phyloP scores from a whole-genome alignment of 2,888 invertebrate species.

The Poecilus cupreus region DNA sequence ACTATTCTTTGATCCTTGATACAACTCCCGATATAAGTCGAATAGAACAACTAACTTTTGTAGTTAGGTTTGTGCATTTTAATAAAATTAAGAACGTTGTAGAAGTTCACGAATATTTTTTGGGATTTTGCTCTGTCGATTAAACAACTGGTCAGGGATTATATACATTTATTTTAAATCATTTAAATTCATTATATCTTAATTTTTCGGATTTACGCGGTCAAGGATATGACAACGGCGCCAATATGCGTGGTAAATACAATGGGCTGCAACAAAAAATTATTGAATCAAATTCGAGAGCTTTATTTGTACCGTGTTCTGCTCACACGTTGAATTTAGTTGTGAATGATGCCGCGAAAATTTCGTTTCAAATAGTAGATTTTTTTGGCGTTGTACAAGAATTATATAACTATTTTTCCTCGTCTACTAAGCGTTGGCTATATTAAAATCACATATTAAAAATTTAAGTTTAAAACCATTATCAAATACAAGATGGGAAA shows the following conservation, averaged over 20 bases:
- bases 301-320: constrained; percentile 59
- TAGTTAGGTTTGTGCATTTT: neutral
- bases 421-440: constrained; percentile 49
- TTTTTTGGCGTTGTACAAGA: constrained; percentile 57
- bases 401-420: constrained; percentile 54
- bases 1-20: neutral
- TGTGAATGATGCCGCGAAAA: constrained; percentile 53
- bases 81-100: constrained; percentile 54
- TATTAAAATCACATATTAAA: neutral
- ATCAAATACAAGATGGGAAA: constrained; percentile 5
- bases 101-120: constrained; percentile 61
- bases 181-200: neutral
- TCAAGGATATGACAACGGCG: constrained; percentile 36
- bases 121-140: constrained; percentile 60
- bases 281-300: constrained; percentile 44
- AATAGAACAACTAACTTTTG: neutral
- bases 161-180: constrained; percentile 60
- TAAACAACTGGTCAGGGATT: constrained; percentile 62
- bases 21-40: neutral
- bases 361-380: constrained; percentile 26
- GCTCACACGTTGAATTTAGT: constrained; percentile 59
- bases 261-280: constrained; percentile 59
- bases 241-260: constrained; percentile 57
- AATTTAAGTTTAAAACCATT: neutral
- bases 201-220: neutral